Percentiles rank a stretch among this genome's conserved stretches.
Conservation (phyloP, 2,797 vertebrate genomes). For the Ambastaia sidthimunki region DNA sequence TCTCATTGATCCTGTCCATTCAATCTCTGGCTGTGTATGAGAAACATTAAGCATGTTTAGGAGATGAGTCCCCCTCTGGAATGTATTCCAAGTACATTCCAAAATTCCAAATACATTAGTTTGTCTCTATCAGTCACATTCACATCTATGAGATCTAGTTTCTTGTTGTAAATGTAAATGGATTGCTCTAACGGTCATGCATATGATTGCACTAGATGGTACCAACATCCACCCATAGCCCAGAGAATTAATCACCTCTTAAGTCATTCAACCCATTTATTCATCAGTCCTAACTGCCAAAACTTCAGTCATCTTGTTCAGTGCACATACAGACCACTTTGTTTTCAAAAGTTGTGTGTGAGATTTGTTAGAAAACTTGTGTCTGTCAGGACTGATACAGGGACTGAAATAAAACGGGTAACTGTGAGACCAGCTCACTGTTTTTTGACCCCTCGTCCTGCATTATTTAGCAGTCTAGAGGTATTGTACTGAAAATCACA, state of each 20-base stretch:
- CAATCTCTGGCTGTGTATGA: no score
- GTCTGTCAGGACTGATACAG: not conserved
- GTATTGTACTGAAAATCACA: conserved; percentile 15
- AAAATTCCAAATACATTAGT: no score
- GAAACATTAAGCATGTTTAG: no score
- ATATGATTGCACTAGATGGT: not conserved
- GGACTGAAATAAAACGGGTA: not conserved
- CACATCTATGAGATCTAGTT: not conserved
- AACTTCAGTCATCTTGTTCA: conserved; percentile 50
- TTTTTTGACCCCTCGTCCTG: no score
- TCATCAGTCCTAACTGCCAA: conserved; percentile 69
- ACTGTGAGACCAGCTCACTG: not conserved
- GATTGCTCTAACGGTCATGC: not conserved
- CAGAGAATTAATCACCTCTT: conserved; percentile 70
- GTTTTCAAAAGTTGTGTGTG: not conserved
- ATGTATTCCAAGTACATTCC: no score
- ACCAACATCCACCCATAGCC: conserved; percentile 51
- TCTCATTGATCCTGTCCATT: no score
- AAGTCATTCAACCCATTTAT: conserved; percentile 71
- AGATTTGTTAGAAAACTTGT: not conserved
- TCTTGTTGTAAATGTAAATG: not conserved
- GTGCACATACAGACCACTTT: conserved; percentile 31
- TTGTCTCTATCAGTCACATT: no score
- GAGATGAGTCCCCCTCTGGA: no score
- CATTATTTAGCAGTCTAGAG: conserved; percentile 29